Percentiles rank a stretch among this genome's conserved stretches.
Conservation (phyloP, 2,113 vertebrate genomes). For the Chamaea fasciata region DNA sequence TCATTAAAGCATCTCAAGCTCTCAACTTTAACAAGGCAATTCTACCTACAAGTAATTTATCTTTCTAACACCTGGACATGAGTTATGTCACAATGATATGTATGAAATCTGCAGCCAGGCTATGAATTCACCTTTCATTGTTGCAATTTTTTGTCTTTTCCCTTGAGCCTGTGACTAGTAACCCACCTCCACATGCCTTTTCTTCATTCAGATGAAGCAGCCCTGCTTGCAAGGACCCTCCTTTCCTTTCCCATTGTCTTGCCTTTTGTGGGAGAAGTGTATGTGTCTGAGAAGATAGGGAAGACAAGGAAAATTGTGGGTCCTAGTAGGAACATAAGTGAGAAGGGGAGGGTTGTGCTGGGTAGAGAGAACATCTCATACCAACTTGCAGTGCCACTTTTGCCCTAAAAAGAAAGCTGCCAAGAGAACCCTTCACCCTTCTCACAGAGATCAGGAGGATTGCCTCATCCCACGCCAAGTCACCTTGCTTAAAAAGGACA, state of each 20-base stretch:
- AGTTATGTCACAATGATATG: background rate
- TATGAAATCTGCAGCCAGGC: background rate
- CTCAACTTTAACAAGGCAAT: background rate
- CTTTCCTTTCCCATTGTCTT: background rate
- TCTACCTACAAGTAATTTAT: background rate
- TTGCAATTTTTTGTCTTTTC: background rate
- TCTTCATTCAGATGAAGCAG: background rate
- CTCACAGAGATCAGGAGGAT: background rate
- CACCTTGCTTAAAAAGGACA: background rate
- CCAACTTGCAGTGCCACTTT: background rate
- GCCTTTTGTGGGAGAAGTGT: background rate
- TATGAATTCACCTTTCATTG: background rate
- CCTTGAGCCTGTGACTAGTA: background rate
- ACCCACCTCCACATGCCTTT: background rate
- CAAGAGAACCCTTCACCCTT: background rate
- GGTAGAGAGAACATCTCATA: background rate
- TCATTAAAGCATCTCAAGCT: background rate
- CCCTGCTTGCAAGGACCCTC: background rate
- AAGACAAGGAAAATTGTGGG: background rate
- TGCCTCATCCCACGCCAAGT: background rate
- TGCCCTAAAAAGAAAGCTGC: background rate
- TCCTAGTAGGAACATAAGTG: background rate
- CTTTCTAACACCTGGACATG: background rate
- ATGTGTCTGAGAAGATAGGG: background rate
- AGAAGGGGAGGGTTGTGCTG: background rate